phyloP scores from a whole-genome alignment of 2,888 invertebrate genomes.

The Loripinus fragilis region DNA sequence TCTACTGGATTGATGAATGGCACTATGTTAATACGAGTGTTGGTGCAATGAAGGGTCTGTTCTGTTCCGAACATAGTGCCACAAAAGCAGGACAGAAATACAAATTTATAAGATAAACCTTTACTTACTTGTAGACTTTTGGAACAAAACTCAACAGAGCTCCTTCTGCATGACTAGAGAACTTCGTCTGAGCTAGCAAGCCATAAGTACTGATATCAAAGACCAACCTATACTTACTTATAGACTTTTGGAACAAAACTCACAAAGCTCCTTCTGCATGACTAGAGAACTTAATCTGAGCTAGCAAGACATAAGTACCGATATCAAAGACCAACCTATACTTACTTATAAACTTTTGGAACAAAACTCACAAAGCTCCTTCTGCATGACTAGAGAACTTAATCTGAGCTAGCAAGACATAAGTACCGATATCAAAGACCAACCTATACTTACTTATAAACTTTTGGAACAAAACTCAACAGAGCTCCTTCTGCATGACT shows the following conservation, averaged over 20 bases:
- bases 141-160: constrained; percentile 96
- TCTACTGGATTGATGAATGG: no score
- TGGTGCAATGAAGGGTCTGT: no score
- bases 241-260: constrained; percentile 97
- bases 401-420: constrained; percentile 96
- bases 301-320: no score
- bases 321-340: no score
- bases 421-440: no score
- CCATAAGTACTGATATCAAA: no score
- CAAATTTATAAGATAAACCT: no score
- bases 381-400: constrained; percentile 91
- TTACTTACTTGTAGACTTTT: constrained; percentile 92
- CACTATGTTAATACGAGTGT: no score
- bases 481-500: constrained; percentile 88
- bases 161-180: constrained; percentile 89
- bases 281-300: constrained; percentile 95
- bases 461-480: constrained; percentile 96
- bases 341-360: constrained; percentile 95
- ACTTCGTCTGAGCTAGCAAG: constrained; percentile 95
- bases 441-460: constrained; percentile 91
- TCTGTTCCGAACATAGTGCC: no score
- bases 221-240: constrained; percentile 90
- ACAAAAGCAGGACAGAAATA: no score
- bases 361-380: constrained; percentile 92
- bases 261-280: constrained; percentile 88